Conservation (phyloP, 1,140 invertebrate species). For the Dreissena polymorpha region DNA sequence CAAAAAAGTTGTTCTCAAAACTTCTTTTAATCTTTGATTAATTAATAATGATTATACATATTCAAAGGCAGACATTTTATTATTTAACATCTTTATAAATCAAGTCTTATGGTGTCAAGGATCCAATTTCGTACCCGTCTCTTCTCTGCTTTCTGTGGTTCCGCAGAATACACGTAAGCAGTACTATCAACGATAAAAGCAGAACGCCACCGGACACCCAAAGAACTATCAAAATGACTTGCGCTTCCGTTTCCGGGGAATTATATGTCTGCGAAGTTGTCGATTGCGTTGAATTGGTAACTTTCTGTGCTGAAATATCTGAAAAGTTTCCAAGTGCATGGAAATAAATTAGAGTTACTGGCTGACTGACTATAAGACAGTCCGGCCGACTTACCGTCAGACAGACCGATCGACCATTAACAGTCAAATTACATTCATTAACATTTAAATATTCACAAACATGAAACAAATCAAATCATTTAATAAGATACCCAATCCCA, state of each 20-base stretch:
- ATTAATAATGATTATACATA: background rate
- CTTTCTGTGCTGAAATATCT: background rate
- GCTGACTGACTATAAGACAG: no score
- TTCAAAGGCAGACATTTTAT: background rate
- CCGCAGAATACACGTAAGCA: conserved; percentile 39
- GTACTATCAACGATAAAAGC: conserved; percentile 12
- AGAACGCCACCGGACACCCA: conserved; percentile 44
- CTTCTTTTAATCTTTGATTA: background rate
- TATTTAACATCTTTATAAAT: background rate
- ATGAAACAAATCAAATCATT: background rate
- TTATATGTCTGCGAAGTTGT: background rate
- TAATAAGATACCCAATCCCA: background rate
- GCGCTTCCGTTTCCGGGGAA: conserved; percentile 11
- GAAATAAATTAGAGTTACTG: background rate
- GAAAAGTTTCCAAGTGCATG: background rate
- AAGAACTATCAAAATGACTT: conserved; percentile 28
- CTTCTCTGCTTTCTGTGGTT: conserved; percentile 32
- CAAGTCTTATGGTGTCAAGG: background rate
- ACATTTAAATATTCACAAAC: background rate
- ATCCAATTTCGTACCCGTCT: conserved; percentile 5
- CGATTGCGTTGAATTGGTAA: background rate
- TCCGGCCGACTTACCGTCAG: no score
- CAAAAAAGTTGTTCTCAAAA: background rate
- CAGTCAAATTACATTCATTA: no score
- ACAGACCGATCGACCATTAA: no score